Base-by-base conservation (phyloP, 1,140 invertebrate genomes). In the Drosophila neocordata region DNA sequence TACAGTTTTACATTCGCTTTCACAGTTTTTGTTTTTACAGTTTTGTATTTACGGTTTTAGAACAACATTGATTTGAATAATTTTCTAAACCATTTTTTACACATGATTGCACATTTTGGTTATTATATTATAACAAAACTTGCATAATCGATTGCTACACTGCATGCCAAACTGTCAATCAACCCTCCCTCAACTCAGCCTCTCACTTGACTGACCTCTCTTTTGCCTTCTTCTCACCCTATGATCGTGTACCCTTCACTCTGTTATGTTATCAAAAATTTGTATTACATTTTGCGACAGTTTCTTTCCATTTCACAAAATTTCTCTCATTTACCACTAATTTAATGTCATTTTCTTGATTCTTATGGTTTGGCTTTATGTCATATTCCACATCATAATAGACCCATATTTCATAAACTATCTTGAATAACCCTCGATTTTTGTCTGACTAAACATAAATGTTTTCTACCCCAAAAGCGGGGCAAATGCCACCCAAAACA, bases 341-440 rank as follows among this genome's bases (percentile, higher is more conserved):
- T 69, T 79, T 74, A 65, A 77, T 73, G 65, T 77, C 79, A 69
- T 56, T 88, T 88, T 88, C 72, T 4, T 15, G 2, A 13, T 13
- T 34, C 13, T 55, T 20, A 72, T 65, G 67, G 66, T 77, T 31
- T 55, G 73, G 78, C 66, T 70, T 52, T 20, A 44, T 76, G 73
- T 69, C 82, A 82, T 55, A 48, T 15, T 56, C 69, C 71, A 72
- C 63, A 61, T 72, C 69, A 88, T 65, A 87, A 83, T 87, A 89
- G 65, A 74, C 73, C 59, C 69, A 88, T 89, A 83, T 73, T 88
- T 83, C 73, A 69, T 59, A 52, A 37, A 38, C 58, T 53, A 53
- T 31, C 4, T 31, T 6, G 76, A 83, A 83, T 71, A 88, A 88
- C 83, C 83, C 83, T 72, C 83, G 31, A 27, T 69, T 55, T 48